Evolutionary conservation across 2,113 vertebrate genomes (phyloP).

Genomic region (Pholis gunnellus): DNA sequence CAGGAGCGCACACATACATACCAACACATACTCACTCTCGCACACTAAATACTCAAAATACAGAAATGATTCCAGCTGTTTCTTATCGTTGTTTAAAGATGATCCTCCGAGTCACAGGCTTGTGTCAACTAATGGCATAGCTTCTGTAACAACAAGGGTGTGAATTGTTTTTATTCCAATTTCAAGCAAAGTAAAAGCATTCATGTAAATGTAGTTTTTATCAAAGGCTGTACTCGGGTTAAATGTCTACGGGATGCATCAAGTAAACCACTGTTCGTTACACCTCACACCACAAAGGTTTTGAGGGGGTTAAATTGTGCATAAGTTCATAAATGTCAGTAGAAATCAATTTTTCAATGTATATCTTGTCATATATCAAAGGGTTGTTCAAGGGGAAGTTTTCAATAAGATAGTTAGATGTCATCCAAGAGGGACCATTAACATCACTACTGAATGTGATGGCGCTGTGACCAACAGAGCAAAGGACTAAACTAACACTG

Average conservation of each 20-base stretch:
- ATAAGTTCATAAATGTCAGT: not conserved
- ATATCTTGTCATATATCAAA: no score
- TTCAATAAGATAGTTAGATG: not conserved
- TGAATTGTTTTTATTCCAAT: conserved; percentile 27
- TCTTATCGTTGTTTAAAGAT: not conserved
- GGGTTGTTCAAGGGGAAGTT: no score
- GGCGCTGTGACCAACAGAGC: not conserved
- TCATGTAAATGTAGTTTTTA: not conserved
- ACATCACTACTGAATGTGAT: not conserved
- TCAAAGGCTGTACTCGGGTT: not conserved
- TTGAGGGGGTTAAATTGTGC: not conserved
- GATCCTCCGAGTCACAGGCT: conserved; percentile 5
- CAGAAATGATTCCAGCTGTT: not conserved
- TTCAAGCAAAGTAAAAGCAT: conserved; percentile 4
- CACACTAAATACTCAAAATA: not conserved
- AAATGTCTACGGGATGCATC: not conserved
- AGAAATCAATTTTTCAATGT: not conserved
- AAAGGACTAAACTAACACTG: not conserved
- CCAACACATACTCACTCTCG: not conserved
- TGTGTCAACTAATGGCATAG: conserved; percentile 4
- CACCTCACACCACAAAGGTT: not conserved
- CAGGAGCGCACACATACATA: not conserved
- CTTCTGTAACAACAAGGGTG: conserved; percentile 5
- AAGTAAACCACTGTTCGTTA: not conserved
- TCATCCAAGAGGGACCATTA: not conserved